A percentile compares a stretch with the other conserved stretches of the same genome.
These are phyloP conservation scores for Alligator mississippiensis DNA, from an alignment of 2,113 vertebrate genomes.

Conservation along the genomic window DNA sequence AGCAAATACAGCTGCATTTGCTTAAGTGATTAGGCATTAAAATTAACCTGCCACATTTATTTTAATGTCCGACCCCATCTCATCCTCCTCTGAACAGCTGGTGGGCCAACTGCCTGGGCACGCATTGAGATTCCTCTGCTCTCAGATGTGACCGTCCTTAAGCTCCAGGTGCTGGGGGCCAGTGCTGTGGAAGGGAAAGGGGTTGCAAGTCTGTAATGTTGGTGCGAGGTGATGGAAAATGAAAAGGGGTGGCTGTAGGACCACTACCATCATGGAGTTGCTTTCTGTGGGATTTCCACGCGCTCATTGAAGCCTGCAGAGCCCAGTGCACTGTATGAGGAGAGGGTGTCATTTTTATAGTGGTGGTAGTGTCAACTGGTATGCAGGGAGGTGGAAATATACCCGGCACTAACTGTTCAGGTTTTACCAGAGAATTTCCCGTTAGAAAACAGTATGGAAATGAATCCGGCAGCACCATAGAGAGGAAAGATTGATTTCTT, in stretches of 20 bases:
- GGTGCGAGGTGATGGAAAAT: neutral
- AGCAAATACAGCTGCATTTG: conserved; percentile 10
- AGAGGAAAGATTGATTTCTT: neutral
- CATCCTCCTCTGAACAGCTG: neutral
- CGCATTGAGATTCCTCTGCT: neutral
- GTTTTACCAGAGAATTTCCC: neutral
- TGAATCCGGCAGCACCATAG: neutral
- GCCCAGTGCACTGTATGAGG: neutral
- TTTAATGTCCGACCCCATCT: neutral
- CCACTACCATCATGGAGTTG: neutral
- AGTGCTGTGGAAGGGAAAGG: neutral
- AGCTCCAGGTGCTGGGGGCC: neutral
- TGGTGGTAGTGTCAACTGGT: neutral
- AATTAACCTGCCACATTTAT: neutral
- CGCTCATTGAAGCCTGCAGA: neutral
- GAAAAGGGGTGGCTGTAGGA: neutral
- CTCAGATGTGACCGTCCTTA: fast-evolving
- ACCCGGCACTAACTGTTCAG: neutral
- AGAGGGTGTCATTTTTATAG: neutral
- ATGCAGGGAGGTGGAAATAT: neutral
- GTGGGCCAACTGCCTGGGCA: neutral
- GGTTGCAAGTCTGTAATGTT: neutral
- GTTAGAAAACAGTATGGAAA: neutral
- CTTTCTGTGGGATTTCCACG: neutral
- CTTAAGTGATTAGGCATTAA: neutral